Evolutionary conservation across 2,797 vertebrate species (phyloP).

Genomic region (Acanthornis magna): DNA sequence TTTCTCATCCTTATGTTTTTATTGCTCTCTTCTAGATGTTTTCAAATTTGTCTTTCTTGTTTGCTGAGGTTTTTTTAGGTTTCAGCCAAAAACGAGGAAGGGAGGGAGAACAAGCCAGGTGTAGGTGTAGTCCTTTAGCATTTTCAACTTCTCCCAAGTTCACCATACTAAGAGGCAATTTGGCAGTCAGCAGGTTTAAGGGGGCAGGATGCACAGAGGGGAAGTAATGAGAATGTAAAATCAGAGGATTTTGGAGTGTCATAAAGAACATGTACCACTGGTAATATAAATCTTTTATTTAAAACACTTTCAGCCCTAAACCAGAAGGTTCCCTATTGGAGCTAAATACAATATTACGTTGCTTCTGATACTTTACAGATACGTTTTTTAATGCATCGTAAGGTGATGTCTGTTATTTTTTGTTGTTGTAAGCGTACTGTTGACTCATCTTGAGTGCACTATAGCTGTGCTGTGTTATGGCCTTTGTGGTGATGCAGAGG

Average conservation of each 20-base stretch:
- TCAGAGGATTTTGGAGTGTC: neutral
- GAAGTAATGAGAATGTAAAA: neutral
- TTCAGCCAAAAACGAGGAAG: neutral
- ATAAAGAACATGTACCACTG: neutral
- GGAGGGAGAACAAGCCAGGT: neutral
- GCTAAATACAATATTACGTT: neutral
- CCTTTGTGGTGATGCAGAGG: neutral
- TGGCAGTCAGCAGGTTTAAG: neutral
- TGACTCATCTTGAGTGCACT: neutral
- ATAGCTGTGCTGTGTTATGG: neutral
- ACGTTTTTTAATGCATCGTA: neutral
- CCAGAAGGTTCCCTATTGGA: neutral
- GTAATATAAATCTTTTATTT: neutral
- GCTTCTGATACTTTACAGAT: neutral
- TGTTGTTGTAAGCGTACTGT: neutral
- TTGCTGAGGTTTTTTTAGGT: neutral
- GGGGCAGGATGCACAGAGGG: neutral
- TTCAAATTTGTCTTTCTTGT: neutral
- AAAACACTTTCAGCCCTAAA: neutral
- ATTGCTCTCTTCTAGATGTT: neutral
- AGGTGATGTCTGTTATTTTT: neutral
- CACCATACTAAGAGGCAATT: neutral
- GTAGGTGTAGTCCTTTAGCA: neutral
- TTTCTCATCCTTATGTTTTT: neutral
- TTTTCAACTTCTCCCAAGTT: neutral